Percentiles rank a stretch among this genome's conserved stretches.
Conservation (phyloP, 1,140 invertebrate species). For the Homalodisca vitripennis region DNA sequence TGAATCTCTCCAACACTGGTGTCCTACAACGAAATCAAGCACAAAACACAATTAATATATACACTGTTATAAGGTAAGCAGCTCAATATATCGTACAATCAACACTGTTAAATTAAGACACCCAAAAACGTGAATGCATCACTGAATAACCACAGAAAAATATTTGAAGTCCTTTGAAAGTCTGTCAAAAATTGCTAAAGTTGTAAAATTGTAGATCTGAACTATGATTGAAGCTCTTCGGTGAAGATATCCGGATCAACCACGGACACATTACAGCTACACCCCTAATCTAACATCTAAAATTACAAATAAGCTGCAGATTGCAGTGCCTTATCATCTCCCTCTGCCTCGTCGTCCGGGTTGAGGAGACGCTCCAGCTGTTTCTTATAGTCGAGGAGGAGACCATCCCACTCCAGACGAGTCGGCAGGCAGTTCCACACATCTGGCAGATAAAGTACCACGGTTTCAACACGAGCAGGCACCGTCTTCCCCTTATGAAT, state of each 20-base stretch:
- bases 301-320: slow-evolving; percentile 10
- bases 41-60: slow-evolving; percentile 5
- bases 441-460: slow-evolving; percentile 95
- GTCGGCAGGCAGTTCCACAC: slow-evolving; percentile 90
- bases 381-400: slow-evolving; percentile 77
- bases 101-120: too few relatives aligned
- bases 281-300: slow-evolving; percentile 14
- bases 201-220: too few relatives aligned
- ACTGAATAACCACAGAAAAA: neutral
- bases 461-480: slow-evolving; percentile 83
- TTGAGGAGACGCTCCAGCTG: slow-evolving; percentile 67
- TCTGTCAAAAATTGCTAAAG: too few relatives aligned
- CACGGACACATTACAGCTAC: neutral
- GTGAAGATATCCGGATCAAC: slow-evolving; percentile 6
- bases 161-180: neutral
- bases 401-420: slow-evolving; percentile 80
- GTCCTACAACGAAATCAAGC: neutral
- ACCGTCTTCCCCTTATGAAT: slow-evolving; percentile 80
- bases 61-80: too few relatives aligned
- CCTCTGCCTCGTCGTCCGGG: slow-evolving; percentile 52
- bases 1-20: slow-evolving; percentile 40
- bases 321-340: slow-evolving; percentile 63
- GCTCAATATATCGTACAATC: too few relatives aligned
- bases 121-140: too few relatives aligned
- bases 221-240: slow-evolving; percentile 5